Evolutionary conservation across 2,797 vertebrate species (phyloP), one percentile per base, ranked within the genome.

Genomic region (Dicrostonyx torquatus): DNA sequence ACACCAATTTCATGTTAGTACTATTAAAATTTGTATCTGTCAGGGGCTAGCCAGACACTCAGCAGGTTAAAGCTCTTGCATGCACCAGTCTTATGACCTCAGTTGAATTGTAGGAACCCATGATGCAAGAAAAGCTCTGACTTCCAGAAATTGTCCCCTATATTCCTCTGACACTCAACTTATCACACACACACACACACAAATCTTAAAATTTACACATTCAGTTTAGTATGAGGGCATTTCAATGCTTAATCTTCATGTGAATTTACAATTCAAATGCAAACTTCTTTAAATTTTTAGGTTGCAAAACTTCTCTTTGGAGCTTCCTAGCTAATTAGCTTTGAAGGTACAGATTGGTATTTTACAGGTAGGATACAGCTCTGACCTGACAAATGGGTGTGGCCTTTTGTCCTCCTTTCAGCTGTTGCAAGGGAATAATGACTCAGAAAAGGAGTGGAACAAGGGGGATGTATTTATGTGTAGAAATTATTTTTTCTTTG

Each of bases 371-470:
- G 0, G 0, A 9, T 26, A 24, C 31, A 62, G 15, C 73, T 82
- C 37, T 90, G 53, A 53, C 72, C 58, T 87, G 70, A 73, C 10
- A 80, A 6, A 24, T 40, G 76, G 91, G 48, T 55, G 60, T 55
- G 48, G 45, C 45, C 66, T 86, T 37, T 68, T 78, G 87, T 58
- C 66, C 24, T 72, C 70, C 75, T 82, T 93, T 93, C 64, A 79
- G 82, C 15, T 4, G 11, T 91, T 24, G 37, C 31, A 24, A 87
- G 48, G 34, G 48, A 91, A 62, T 73, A 88, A 75, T 92, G 90
- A 94, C 68, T 97, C 91, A 91, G 66, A 58, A 92, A 84, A 84
- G 43, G 13, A 95, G 37, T 68, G 88, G 93, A 96, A 66, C 4
- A 85, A 88, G 87, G 70, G 43, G n/a, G 77, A 34, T 18, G 29